Percentiles rank a stretch among this genome's conserved stretches.
Evolutionary conservation across 2,888 invertebrate genomes (phyloP).

Genomic region (Himalopsyche tibetana): DNA sequence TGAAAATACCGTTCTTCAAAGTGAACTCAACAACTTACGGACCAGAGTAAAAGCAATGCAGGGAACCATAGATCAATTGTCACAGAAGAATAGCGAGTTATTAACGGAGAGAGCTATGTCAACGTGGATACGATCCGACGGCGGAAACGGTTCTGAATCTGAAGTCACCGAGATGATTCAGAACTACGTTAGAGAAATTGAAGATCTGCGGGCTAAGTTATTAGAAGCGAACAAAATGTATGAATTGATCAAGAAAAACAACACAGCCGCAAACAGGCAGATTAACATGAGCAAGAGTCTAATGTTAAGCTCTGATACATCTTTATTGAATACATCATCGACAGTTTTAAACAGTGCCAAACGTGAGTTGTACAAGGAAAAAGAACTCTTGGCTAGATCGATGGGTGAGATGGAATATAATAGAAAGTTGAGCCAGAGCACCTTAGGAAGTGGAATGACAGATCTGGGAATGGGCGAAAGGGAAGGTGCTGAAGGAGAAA

Average conservation of each 20-base stretch:
- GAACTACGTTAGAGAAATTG: constrained; percentile 93
- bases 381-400: constrained; percentile 74
- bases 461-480: constrained; percentile 60
- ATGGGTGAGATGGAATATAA: constrained; percentile 76
- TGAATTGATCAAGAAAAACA: constrained; percentile 81
- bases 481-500: constrained; percentile 77
- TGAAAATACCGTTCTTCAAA: constrained; percentile 94
- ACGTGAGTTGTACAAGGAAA: constrained; percentile 84
- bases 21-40: constrained; percentile 91
- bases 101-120: constrained; percentile 86
- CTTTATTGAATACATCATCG: constrained; percentile 72
- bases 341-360: constrained; percentile 85
- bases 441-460: constrained; percentile 66
- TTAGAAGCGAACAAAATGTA: constrained; percentile 91
- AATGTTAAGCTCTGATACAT: constrained; percentile 69
- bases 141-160: constrained; percentile 69
- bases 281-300: constrained; percentile 67
- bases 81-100: constrained; percentile 88
- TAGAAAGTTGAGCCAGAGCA: constrained; percentile 71
- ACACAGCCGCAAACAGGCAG: constrained; percentile 67
- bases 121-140: constrained; percentile 74
- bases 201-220: constrained; percentile 91
- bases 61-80: constrained; percentile 92
- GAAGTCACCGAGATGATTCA: constrained; percentile 83
- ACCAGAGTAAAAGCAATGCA: constrained; percentile 95